Conservation (phyloP, 2,797 vertebrate species). For the Sebastes cheni region DNA sequence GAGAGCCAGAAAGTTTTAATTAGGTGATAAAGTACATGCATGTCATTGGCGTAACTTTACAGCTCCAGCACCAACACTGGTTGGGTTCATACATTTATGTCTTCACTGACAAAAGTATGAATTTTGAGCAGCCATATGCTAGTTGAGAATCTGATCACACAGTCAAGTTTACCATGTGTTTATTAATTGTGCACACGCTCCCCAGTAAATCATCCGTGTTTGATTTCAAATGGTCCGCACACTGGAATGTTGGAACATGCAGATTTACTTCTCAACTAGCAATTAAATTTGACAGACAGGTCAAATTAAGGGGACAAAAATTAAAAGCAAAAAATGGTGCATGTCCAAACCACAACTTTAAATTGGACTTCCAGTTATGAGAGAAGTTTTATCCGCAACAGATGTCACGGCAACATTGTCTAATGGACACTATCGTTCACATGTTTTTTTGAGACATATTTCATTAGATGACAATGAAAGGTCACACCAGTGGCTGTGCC, state of each 20-base stretch:
- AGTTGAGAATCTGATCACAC: not conserved
- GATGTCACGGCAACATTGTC: not conserved
- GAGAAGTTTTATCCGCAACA: slow-evolving; percentile 12
- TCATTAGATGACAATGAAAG: slow-evolving; percentile 9
- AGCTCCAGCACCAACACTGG: not conserved
- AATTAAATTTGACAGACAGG: slow-evolving; percentile 53
- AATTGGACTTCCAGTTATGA: slow-evolving; percentile 9
- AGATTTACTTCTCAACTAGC: slow-evolving; percentile 5
- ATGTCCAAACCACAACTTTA: not conserved
- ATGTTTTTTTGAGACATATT: not conserved
- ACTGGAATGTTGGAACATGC: not conserved
- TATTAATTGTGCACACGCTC: not conserved
- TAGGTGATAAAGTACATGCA: slow-evolving; percentile 39
- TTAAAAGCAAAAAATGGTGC: not conserved
- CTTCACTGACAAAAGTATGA: not conserved
- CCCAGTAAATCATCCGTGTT: not conserved
- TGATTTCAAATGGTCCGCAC: slow-evolving; percentile 10
- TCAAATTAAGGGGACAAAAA: not conserved
- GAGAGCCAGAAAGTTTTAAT: slow-evolving; percentile 60
- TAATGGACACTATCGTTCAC: not conserved
- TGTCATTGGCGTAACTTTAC: slow-evolving; percentile 9
- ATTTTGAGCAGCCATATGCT: not conserved
- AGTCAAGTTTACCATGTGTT: not conserved
- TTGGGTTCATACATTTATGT: not conserved
- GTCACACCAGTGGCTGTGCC: not conserved